Evolutionary conservation across 2,113 vertebrate species (phyloP), one percentile per base, ranked within the genome.

Genomic region (Nesogale talazaci): DNA sequence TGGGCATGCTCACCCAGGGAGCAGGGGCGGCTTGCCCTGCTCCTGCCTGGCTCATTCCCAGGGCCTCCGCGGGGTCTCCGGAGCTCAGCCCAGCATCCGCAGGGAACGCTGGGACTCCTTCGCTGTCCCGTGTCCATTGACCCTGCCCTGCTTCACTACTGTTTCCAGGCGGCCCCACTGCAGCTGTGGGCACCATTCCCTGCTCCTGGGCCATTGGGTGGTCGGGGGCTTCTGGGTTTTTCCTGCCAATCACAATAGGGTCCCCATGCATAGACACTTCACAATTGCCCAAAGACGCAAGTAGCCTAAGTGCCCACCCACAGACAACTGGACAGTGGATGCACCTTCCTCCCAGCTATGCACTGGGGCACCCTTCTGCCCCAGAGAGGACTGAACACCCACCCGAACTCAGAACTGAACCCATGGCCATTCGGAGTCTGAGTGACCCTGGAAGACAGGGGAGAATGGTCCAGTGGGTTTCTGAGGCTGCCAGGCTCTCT

Each of bases 1-100:
- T 6, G 46, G 14, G 46, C 14, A 52, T 52, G 46, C 46, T 12
- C 46, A 52, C 46, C 46, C 46, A 52, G 46, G 46, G 46, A 52
- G 46, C 46, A 52, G 46, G 46, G 46, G 10, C 10, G 17, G 17
- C 17, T 61, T 61, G 59, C 59, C 22, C 0, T 0, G 1, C 22
- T 5, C 65, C 25, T 6, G 17, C 2, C 1, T 3, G 34, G 5
- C 16, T 8, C 36, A 29, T 40, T 12, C 3, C 42, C 3, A 0
- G 0, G 40, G 25, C 46, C 7, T 0, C 0, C 3, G 1, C 0
- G 4, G 4, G 4, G 4, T 63, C 22, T 75, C 42, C 1, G 3
- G 1, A 11, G 0, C 0, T 22, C 6, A 34, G 34, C 34, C 65
- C 14, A 2, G 0, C 2, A 34, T 34, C 17, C 0, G 20, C n/a